These are phyloP conservation scores for Athripsodes cinereus DNA, from an alignment of 2,888 invertebrate species.

Conservation along the genomic window DNA sequence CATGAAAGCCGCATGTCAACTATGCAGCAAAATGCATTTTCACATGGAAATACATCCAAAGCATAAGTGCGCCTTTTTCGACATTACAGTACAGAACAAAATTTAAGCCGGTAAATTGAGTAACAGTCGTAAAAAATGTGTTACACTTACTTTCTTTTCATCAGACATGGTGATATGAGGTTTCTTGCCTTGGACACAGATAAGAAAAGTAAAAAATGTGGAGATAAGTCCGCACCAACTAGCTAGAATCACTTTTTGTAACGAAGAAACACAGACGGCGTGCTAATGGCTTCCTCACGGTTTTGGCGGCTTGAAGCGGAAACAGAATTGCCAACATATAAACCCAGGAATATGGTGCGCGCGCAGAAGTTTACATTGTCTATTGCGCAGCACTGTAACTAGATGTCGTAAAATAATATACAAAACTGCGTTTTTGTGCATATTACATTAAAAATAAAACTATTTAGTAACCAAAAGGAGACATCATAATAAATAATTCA, in stretches of 20 bases:
- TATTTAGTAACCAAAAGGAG: too few relatives aligned
- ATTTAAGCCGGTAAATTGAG: background rate
- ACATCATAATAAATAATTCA: too few relatives aligned
- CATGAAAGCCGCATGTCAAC: too few relatives aligned
- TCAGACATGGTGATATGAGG: conserved; percentile 50
- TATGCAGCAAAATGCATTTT: background rate
- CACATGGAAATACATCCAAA: background rate
- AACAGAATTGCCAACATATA: conserved; percentile 23
- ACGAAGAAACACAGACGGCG: conserved; percentile 19
- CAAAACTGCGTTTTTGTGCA: too few relatives aligned
- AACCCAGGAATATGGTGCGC: conserved; percentile 16
- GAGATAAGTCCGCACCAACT: background rate
- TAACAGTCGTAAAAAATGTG: background rate
- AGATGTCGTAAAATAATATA: background rate
- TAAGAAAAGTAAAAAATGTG: background rate
- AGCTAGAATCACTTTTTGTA: conserved; percentile 6
- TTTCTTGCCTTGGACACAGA: background rate
- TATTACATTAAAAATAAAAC: too few relatives aligned
- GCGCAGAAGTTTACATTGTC: conserved; percentile 15
- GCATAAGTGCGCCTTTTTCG: conserved; percentile 11
- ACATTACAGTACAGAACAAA: background rate
- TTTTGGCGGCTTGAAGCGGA: conserved; percentile 27
- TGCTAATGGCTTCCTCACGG: conserved; percentile 26
- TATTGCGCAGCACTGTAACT: background rate
- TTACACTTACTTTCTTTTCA: conserved; percentile 56